Evolutionary conservation across 2,797 vertebrate species (phyloP), one percentile per base, ranked within the genome.

Genomic region (Eupleurogrammus muticus): DNA sequence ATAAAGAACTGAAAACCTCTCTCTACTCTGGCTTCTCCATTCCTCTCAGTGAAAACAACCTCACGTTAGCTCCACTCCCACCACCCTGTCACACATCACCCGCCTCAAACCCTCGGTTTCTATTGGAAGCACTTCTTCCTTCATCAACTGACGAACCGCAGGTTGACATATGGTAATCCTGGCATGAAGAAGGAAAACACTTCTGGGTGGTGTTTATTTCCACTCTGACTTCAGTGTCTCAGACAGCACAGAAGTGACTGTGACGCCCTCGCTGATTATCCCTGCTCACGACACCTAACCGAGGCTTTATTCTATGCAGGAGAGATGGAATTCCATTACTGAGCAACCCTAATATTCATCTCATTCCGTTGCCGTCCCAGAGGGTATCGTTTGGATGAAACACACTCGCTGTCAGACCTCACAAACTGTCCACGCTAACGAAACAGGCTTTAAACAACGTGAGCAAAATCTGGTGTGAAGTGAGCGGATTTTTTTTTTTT

Each of bases 251-350:
- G 24, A 65, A 28, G 63, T 60, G 62, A 66, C 40, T 73, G 42
- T 64, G 47, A 69, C 63, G 74, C 71, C 58, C 44, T 48, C 13
- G 58, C 48, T 72, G 67, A 75, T 72, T 79, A 75, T 66, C 38
- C 50, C 46, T 24, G 28, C 51, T 56, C 38, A 70, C 5, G 3
- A 51, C 55, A 79, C 19, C 49, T 61, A 70, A 74, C 71, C 52
- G 71, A 60, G 49, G 42, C 24, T 74, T 67, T 53, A 63, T 77
- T 79, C 19, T 73, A 61, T 56, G 13, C 44, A 34, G 66, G 75
- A 17, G 52, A 79, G 46, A 70, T 48, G 40, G 66, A 51, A 66
- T 35, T 69, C 55, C 65, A 52, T 69, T 70, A 63, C 51, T 69
- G 75, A 48, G 35, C 36, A 60, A 35, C 17, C n/a, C 35, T n/a